Conservation (phyloP, 2,113 vertebrate genomes). For the Proterorhinus semilunaris region DNA sequence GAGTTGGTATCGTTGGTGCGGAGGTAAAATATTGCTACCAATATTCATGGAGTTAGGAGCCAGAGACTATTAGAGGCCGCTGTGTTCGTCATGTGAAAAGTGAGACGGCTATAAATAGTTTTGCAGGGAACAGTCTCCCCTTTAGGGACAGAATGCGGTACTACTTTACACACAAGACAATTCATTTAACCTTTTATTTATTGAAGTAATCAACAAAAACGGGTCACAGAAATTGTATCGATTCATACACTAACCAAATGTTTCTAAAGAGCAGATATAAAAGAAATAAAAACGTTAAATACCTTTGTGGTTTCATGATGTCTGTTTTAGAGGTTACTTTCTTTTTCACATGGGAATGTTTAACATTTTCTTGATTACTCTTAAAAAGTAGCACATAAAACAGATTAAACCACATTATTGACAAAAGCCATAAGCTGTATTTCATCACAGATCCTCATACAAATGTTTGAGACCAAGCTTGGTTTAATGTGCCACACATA, state of each 20-base stretch:
- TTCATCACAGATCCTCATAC: slow-evolving; percentile 16
- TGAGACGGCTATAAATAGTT: slow-evolving; percentile 62
- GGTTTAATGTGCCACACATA: background rate
- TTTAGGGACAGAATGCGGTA: slow-evolving; percentile 32
- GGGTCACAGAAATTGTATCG: slow-evolving; percentile 12
- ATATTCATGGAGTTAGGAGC: background rate
- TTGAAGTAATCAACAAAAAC: slow-evolving; percentile 54
- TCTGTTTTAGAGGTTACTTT: background rate
- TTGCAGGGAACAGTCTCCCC: slow-evolving; percentile 22
- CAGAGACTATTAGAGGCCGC: background rate
- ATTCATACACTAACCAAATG: slow-evolving; percentile 15
- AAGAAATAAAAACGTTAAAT: slow-evolving; percentile 25
- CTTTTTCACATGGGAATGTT: slow-evolving; percentile 42
- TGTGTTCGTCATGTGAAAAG: slow-evolving; percentile 42
- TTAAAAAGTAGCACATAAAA: slow-evolving; percentile 17
- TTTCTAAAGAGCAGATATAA: background rate
- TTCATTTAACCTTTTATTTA: slow-evolving; percentile 57
- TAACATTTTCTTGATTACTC: slow-evolving; percentile 28
- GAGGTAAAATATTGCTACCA: background rate
- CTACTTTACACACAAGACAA: slow-evolving; percentile 18
- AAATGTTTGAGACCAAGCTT: slow-evolving; percentile 38
- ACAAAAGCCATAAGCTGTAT: slow-evolving; percentile 34
- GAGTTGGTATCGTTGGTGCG: slow-evolving; percentile 3
- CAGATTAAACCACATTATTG: slow-evolving; percentile 26
- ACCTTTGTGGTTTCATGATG: slow-evolving; percentile 25